phyloP scores from a whole-genome alignment of 2,888 invertebrate species.

The Pseudococcus viburni region DNA sequence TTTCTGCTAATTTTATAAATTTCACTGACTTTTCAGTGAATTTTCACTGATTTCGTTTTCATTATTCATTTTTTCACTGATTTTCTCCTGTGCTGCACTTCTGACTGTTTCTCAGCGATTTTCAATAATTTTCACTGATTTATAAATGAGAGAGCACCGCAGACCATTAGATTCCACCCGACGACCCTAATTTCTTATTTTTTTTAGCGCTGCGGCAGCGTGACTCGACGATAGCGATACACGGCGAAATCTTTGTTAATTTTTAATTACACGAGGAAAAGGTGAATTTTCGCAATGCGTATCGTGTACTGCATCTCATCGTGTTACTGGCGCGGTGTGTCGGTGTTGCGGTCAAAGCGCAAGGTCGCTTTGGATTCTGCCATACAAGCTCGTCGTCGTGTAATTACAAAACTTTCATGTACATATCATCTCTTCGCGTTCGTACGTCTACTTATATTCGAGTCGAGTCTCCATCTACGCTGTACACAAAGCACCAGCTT shows the following conservation, averaged over 20 bases:
- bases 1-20: no score
- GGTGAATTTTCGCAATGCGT: not conserved
- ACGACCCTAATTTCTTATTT: not conserved
- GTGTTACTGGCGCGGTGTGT: not conserved
- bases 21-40: no score
- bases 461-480: not conserved
- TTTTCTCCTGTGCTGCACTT: no score
- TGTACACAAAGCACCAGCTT: not conserved
- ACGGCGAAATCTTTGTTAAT: not conserved
- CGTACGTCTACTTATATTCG: not conserved
- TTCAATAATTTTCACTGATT: no score
- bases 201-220: not conserved
- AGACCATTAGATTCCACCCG: no score
- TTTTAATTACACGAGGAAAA: constrained; percentile 7
- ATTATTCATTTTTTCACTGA: no score
- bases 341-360: constrained; percentile 28
- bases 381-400: not conserved
- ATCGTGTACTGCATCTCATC: constrained; percentile 10
- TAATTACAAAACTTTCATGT: constrained; percentile 31
- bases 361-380: constrained; percentile 10
- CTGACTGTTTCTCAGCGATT: no score
- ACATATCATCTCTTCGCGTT: not conserved
- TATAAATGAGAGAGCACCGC: no score
- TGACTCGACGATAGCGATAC: not conserved
- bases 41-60: no score